phyloP scores from a whole-genome alignment of 2,797 vertebrate genomes.

The Sardinella longiceps region DNA sequence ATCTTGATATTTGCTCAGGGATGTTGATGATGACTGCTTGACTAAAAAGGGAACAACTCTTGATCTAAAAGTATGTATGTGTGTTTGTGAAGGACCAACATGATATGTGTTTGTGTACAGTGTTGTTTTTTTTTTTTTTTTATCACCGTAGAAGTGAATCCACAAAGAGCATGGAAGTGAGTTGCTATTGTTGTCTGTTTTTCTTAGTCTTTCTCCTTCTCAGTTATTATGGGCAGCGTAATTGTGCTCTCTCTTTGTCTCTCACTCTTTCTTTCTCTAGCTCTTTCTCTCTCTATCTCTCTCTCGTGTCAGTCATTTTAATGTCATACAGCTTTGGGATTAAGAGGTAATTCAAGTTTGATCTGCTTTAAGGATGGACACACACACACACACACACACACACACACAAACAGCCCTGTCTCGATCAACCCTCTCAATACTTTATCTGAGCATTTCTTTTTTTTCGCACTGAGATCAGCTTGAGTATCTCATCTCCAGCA shows the following conservation, averaged over 20 bases:
- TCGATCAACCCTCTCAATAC: neutral
- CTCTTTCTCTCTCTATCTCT: neutral
- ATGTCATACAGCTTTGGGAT: neutral
- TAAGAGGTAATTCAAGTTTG: neutral
- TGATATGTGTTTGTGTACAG: neutral
- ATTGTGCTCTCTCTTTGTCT: neutral
- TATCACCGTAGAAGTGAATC: neutral
- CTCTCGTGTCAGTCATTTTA: neutral
- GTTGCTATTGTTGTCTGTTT: neutral
- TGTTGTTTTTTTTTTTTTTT: too few relatives aligned
- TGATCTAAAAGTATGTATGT: neutral
- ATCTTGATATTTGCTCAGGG: constrained; percentile 69
- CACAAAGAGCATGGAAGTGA: neutral
- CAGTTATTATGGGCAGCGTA: neutral
- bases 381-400: too few relatives aligned
- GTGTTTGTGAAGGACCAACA: neutral
- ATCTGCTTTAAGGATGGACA: neutral
- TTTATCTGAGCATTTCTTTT: neutral
- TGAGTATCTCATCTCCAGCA: neutral
- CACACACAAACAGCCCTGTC: neutral
- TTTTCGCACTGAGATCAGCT: neutral
- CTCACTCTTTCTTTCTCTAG: too few relatives aligned
- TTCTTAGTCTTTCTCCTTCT: neutral
- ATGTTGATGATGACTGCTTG: constrained; percentile 50
- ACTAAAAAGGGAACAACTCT: constrained; percentile 12